These are phyloP conservation scores for Hedychridium roseum DNA, from an alignment of 2,888 invertebrate species.

Conservation along the genomic window DNA sequence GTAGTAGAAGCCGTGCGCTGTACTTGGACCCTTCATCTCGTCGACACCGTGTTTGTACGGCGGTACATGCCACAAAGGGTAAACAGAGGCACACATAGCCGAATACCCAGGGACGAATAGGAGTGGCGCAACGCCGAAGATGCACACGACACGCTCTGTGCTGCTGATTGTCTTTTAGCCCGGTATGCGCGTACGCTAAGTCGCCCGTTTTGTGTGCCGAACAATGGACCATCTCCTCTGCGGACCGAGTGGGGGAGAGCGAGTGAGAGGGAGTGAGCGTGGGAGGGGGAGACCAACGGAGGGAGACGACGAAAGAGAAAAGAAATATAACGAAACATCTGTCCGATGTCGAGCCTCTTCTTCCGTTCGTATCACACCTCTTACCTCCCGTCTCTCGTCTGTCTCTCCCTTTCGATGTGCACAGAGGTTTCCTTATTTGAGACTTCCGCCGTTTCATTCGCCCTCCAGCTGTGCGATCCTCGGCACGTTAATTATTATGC, in stretches of 20 bases:
- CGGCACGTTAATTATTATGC: slow-evolving; percentile 44
- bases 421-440: slow-evolving; percentile 17
- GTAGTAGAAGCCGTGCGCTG: no score
- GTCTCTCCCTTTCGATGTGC: slow-evolving; percentile 2
- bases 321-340: slow-evolving; percentile 9
- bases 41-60: no score
- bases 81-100: no score
- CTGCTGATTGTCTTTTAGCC: slow-evolving; percentile 19
- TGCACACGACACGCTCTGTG: slow-evolving; percentile 5
- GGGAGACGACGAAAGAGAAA: slow-evolving; percentile 3
- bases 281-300: background rate
- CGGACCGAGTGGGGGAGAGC: slow-evolving; percentile 7
- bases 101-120: no score
- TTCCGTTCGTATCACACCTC: background rate
- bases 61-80: no score
- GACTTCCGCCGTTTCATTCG: slow-evolving; percentile 10
- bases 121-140: no score
- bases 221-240: slow-evolving; percentile 20
- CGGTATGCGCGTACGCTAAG: slow-evolving; percentile 5
- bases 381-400: slow-evolving; percentile 8
- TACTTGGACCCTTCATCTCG: no score
- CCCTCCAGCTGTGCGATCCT: slow-evolving; percentile 6
- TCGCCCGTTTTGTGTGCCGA: slow-evolving; percentile 14
- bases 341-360: slow-evolving; percentile 2
- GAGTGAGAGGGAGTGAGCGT: slow-evolving; percentile 4